Conservation (phyloP, 1,140 invertebrate species). For the Zophobas atratus region DNA sequence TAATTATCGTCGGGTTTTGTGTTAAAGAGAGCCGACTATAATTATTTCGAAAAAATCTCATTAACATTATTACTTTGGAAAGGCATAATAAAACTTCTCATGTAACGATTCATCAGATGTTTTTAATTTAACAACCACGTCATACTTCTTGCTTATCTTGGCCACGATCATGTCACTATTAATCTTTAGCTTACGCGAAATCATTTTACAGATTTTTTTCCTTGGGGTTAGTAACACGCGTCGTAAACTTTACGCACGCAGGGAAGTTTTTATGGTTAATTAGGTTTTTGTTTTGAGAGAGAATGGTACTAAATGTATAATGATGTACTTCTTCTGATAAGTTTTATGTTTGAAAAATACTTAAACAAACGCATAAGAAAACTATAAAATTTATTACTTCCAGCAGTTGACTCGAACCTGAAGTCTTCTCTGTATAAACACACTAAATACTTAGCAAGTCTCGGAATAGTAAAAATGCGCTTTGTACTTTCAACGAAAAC, state of each 20-base stretch:
- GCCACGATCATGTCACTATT: conserved; percentile 10
- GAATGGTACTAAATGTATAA: conserved; percentile 41
- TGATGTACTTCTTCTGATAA: conserved; percentile 38
- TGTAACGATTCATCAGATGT: conserved; percentile 40
- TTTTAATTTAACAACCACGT: conserved; percentile 29
- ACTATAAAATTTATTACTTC: conserved; percentile 40
- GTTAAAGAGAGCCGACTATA: conserved; percentile 38
- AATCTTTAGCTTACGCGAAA: conserved; percentile 17
- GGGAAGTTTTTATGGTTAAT: conserved; percentile 33
- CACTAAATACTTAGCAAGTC: conserved; percentile 18
- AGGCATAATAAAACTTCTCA: conserved; percentile 18
- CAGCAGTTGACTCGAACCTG: conserved; percentile 37
- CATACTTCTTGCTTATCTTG: conserved; percentile 17
- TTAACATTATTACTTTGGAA: conserved; percentile 42
- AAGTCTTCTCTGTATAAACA: conserved; percentile 31
- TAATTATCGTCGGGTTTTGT: conserved; percentile 36
- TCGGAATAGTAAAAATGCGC: background rate
- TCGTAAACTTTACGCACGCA: conserved; percentile 31
- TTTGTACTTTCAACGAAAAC: background rate
- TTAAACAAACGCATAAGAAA: conserved; percentile 42
- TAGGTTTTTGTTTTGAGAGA: conserved; percentile 29
- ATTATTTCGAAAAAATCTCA: conserved; percentile 42
- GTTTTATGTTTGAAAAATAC: conserved; percentile 36
- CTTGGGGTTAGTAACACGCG: conserved; percentile 3
- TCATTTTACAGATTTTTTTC: conserved; percentile 3